Base-by-base conservation (phyloP, 2,797 vertebrate species). In the Anableps anableps region DNA sequence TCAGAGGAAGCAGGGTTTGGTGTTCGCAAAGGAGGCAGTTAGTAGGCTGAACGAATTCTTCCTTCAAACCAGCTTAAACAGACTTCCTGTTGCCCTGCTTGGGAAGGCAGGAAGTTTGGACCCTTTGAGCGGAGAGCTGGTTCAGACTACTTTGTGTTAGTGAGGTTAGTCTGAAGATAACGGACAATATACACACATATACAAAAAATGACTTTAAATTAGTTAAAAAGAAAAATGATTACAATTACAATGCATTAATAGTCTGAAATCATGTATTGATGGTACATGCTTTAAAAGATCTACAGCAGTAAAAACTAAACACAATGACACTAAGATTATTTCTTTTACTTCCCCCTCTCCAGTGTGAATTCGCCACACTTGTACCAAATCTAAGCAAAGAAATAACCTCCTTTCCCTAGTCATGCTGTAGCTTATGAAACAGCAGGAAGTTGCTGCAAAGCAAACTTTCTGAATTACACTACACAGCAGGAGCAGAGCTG, bases 381-480 rank as follows among this genome's bases (percentile, higher is more conserved):
- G 66, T 14, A 21, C 70, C 26, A 74, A 78, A 78, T 79, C 68
- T 76, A 51, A 53, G 74, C 70, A 76, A 53, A 77, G 0, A 83
- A 82, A 74, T 66, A 9, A 1, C 10, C 3, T 60, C 6, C 1
- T 14, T 60, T 70, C 31, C 78, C 43, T 64, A 72, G 82, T 71
- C 51, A 70, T 72, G 72, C 51, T 6, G 1, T 60, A 76, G 36
- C 60, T 80, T 85, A 76, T 60, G 75, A 78, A 68, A 11, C 72
- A 80, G 85, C 75, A 60, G 66, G 66, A 75, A 26, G 55, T 53
- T 77, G 66, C 72, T 19, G 29, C 51, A 78, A 43, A 78, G 29
- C 31, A 78, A 77, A 53, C 51, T 41, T 78, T 85, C 41, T 60
- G 66, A 80, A 76, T 80, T 71, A 78, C 60, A 77, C 47, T 53